A percentile compares a stretch with the other conserved stretches of the same genome.
These are phyloP conservation scores for Osedax frankpressi DNA, from an alignment of 2,888 invertebrate species.

Conservation along the genomic window DNA sequence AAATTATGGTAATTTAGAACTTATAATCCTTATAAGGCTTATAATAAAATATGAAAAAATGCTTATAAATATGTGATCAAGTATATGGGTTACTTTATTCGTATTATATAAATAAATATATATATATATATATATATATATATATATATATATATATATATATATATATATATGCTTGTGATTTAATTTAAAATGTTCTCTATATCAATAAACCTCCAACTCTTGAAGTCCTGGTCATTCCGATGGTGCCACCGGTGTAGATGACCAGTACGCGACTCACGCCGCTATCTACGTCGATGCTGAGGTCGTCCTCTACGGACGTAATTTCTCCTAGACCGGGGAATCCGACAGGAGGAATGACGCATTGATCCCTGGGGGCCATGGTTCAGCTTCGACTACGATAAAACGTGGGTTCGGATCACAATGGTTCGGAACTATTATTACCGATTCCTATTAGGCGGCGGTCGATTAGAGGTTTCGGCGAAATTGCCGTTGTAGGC, in stretches of 20 bases:
- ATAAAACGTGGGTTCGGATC: no score
- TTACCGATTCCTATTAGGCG: neutral
- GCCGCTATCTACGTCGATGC: neutral
- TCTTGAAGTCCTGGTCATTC: slow-evolving; percentile 55
- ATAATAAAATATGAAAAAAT: no score
- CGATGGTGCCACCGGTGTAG: slow-evolving; percentile 92
- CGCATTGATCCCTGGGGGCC: neutral
- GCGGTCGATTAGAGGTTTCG: neutral
- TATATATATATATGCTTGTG: neutral
- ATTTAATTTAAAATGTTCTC: neutral
- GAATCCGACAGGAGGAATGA: neutral
- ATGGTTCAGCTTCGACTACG: no score
- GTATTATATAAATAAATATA: neutral
- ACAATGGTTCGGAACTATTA: no score
- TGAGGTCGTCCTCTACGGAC: neutral
- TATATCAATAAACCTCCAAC: neutral
- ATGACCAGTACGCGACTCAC: slow-evolving; percentile 55
- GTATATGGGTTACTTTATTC: no score
- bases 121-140: slow-evolving; percentile 9
- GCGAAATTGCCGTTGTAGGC: no score
- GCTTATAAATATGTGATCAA: no score
- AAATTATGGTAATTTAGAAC: no score
- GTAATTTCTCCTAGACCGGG: neutral
- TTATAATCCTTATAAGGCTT: no score
- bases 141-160: neutral